phyloP scores from a whole-genome alignment of 2,797 vertebrate genomes.

The Sebastiscus albofasciatus region DNA sequence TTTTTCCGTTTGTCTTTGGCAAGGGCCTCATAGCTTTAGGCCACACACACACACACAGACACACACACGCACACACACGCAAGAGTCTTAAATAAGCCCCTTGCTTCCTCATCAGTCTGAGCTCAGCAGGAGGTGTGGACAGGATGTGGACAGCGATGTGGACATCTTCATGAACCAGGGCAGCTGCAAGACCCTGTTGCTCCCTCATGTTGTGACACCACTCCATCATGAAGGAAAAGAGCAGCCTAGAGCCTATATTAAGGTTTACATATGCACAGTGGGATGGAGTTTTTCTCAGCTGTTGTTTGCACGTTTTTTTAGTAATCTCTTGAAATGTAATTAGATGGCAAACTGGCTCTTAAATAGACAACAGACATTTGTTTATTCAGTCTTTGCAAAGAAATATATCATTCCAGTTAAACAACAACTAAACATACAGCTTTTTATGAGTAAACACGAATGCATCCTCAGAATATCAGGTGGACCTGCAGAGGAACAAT shows the following conservation, averaged over 20 bases:
- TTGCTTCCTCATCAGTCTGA: slow-evolving; percentile 7
- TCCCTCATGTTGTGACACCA: slow-evolving; percentile 15
- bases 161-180: slow-evolving; percentile 17
- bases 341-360: neutral
- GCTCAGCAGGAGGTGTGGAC: slow-evolving; percentile 52
- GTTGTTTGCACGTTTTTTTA: neutral
- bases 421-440: neutral
- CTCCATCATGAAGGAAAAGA: neutral
- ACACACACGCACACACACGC: neutral
- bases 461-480: neutral
- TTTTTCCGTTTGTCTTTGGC: slow-evolving; percentile 11
- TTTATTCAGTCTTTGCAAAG: neutral
- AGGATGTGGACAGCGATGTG: slow-evolving; percentile 10
- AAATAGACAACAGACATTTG: neutral
- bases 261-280: neutral
- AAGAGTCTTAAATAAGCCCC: slow-evolving; percentile 20
- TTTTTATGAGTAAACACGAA: neutral
- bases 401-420: neutral
- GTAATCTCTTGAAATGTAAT: neutral
- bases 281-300: neutral
- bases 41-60: neutral
- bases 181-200: slow-evolving; percentile 3
- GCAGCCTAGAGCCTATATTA: neutral
- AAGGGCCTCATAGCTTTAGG: neutral
- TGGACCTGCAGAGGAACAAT: neutral